A percentile compares a stretch with the other conserved stretches of the same genome.
Conservation (phyloP, 2,888 invertebrate genomes). For the Eurytoma adleriae region DNA sequence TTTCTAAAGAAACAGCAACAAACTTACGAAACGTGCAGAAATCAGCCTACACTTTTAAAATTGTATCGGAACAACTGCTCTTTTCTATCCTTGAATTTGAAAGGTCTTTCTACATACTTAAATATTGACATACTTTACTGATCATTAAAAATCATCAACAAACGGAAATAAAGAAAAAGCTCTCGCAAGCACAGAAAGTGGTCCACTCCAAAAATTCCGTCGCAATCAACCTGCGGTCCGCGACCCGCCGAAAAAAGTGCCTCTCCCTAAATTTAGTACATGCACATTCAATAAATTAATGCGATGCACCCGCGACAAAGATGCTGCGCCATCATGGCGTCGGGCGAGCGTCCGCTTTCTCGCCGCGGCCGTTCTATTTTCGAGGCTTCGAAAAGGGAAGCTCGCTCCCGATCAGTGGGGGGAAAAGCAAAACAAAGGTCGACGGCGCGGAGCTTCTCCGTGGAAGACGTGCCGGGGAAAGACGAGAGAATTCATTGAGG, state of each 20-base stretch:
- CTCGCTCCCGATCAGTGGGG: slow-evolving; percentile 28
- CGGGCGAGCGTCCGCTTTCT: slow-evolving; percentile 42
- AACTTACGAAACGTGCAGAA: too few species aligned
- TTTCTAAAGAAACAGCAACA: too few species aligned
- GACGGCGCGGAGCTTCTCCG: slow-evolving; percentile 12
- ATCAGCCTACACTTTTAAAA: too few species aligned
- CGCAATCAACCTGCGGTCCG: background rate
- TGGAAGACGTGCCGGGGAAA: slow-evolving; percentile 19
- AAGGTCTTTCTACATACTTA: too few species aligned
- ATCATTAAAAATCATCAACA: too few species aligned
- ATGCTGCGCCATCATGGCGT: slow-evolving; percentile 6
- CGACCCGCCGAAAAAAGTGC: too few species aligned
- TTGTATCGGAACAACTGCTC: too few species aligned
- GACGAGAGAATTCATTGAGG: slow-evolving; percentile 45
- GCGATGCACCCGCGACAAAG: slow-evolving; percentile 18
- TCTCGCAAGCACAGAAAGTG: too few species aligned
- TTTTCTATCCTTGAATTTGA: too few species aligned
- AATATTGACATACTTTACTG: too few species aligned
- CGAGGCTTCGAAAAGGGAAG: slow-evolving; percentile 44
- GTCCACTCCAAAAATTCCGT: too few species aligned
- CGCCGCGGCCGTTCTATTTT: slow-evolving; percentile 62
- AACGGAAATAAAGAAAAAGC: too few species aligned
- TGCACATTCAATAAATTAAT: slow-evolving; percentile 4
- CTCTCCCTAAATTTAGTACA: slow-evolving; percentile 3
- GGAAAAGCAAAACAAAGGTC: slow-evolving; percentile 51